Conservation (phyloP, 2,888 invertebrate species). For the Coleophora deauratella region DNA sequence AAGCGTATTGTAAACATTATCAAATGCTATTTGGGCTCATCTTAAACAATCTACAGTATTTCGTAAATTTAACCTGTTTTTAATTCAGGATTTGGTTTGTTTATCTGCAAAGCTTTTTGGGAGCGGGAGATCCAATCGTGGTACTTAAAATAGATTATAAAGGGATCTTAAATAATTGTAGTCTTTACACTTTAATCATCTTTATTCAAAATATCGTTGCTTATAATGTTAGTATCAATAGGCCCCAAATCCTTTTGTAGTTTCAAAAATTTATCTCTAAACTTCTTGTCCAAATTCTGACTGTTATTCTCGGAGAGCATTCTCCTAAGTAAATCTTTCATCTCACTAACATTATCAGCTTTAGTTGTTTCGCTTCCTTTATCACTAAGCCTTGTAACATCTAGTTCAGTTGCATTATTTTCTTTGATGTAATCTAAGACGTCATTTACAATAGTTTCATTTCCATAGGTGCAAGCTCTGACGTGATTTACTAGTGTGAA, state of each 20-base stretch:
- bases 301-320: conserved; percentile 35
- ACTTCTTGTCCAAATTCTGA: conserved; percentile 26
- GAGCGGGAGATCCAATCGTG: too few species aligned
- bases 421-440: conserved; percentile 29
- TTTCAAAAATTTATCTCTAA: conserved; percentile 35
- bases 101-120: too few species aligned
- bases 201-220: conserved; percentile 19
- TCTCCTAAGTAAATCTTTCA: conserved; percentile 38
- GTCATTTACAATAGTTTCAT: conserved; percentile 25
- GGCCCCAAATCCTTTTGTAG: conserved; percentile 29
- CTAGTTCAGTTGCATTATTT: conserved; percentile 54
- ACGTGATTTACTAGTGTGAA: conserved; percentile 34
- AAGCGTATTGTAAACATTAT: background rate
- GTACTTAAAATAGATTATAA: too few species aligned
- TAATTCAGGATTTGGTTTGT: conserved; percentile 3
- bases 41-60: conserved; percentile 28
- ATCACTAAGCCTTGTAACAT: conserved; percentile 21
- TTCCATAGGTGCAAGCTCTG: conserved; percentile 35
- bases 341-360: conserved; percentile 16
- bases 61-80: conserved; percentile 31
- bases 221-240: conserved; percentile 25
- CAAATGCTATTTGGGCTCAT: conserved; percentile 5
- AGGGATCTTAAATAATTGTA: too few species aligned
- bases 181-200: conserved; percentile 13
- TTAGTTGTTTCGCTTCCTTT: conserved; percentile 8